These are phyloP conservation scores for Opisthograptis luteolata DNA, from an alignment of 2,888 invertebrate genomes.

Conservation along the genomic window DNA sequence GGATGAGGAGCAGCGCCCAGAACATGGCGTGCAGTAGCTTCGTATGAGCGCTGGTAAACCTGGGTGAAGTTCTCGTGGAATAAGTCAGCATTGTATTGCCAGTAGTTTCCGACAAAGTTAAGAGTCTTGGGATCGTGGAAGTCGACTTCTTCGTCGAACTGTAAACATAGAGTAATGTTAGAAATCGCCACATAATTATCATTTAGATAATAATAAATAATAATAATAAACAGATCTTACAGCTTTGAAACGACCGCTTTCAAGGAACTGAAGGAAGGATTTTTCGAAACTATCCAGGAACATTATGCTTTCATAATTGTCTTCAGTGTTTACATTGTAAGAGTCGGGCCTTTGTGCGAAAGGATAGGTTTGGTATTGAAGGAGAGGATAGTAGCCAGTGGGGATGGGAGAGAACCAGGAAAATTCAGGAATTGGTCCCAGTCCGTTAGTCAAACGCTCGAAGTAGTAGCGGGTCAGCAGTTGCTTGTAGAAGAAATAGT, in stretches of 20 bases:
- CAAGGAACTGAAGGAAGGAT: constrained; percentile 75
- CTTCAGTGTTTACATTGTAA: constrained; percentile 84
- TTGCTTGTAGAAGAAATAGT: constrained; percentile 87
- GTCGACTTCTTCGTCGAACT: constrained; percentile 67
- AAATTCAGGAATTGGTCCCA: constrained; percentile 85
- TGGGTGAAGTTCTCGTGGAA: constrained; percentile 57
- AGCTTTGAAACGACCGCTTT: constrained; percentile 85
- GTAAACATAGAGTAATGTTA: constrained; percentile 32
- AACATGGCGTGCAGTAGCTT: constrained; percentile 80
- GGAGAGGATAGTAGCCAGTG: constrained; percentile 60
- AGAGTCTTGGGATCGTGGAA: constrained; percentile 72
- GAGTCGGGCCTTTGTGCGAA: constrained; percentile 85
- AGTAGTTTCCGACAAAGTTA: constrained; percentile 81
- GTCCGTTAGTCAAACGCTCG: constrained; percentile 87
- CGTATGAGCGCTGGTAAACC: constrained; percentile 81
- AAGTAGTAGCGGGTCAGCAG: constrained; percentile 87
- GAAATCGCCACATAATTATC: too few species aligned
- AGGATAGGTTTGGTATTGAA: constrained; percentile 57
- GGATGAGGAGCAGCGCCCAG: constrained; percentile 59
- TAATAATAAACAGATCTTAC: constrained; percentile 47
- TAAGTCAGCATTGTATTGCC: constrained; percentile 83
- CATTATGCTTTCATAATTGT: constrained; percentile 70
- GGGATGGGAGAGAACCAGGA: constrained; percentile 86
- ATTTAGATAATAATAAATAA: not conserved
- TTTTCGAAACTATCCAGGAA: constrained; percentile 86